phyloP scores from a whole-genome alignment of 2,888 invertebrate species.

The Graphium colonna region DNA sequence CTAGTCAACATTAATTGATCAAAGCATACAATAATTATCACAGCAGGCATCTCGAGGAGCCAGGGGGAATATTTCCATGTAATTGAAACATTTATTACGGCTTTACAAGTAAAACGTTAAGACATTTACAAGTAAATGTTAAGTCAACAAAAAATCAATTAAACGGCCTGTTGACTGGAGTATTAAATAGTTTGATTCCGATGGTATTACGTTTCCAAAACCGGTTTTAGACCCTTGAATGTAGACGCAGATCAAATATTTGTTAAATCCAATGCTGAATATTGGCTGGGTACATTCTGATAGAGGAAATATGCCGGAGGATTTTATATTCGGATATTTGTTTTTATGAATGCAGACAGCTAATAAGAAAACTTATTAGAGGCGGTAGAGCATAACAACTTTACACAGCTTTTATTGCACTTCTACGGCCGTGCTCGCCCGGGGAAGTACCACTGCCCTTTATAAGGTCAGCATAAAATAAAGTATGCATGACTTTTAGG shows the following conservation, averaged over 20 bases:
- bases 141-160: slow-evolving; percentile 8
- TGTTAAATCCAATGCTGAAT: background rate
- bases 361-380: too few species aligned
- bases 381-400: too few species aligned
- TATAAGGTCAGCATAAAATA: too few species aligned
- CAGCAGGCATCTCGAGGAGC: slow-evolving; percentile 15
- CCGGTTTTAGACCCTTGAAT: background rate
- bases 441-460: too few species aligned
- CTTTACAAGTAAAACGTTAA: slow-evolving; percentile 15
- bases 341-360: too few species aligned
- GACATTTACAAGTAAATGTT: slow-evolving; percentile 16
- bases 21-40: slow-evolving; percentile 14
- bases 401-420: too few species aligned
- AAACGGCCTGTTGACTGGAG: slow-evolving; percentile 5
- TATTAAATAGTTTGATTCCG: slow-evolving; percentile 10
- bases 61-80: slow-evolving; percentile 18
- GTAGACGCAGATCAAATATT: background rate
- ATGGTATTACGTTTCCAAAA: slow-evolving; percentile 10
- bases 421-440: too few species aligned
- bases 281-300: background rate
- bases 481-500: too few species aligned
- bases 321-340: too few species aligned
- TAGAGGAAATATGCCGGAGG: background rate
- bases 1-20: slow-evolving; percentile 16
- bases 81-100: slow-evolving; percentile 21